A percentile compares a stretch with the other conserved stretches of the same genome.
phyloP scores from a whole-genome alignment of 2,797 vertebrate genomes.

The Cynodonichthys magdalenae region DNA sequence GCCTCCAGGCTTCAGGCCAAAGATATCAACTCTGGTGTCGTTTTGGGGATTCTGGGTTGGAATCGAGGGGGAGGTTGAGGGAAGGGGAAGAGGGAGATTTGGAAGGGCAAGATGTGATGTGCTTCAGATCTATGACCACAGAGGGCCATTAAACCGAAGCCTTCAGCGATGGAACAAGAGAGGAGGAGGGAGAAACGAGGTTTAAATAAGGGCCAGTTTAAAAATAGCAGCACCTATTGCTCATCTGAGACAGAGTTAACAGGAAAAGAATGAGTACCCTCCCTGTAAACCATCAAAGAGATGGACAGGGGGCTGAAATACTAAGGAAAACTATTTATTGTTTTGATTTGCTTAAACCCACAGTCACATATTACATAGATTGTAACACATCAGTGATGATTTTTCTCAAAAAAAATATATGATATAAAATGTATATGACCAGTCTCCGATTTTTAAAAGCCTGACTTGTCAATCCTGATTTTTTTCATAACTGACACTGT shows the following conservation, averaged over 20 bases:
- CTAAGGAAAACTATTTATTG: background rate
- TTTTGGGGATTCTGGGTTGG: background rate
- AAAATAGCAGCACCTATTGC: slow-evolving; percentile 80
- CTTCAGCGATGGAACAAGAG: slow-evolving; percentile 67
- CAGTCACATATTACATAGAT: slow-evolving; percentile 5
- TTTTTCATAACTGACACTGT: too few species aligned
- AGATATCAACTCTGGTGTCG: slow-evolving; percentile 13
- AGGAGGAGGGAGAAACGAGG: slow-evolving; percentile 30
- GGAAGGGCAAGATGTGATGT: slow-evolving; percentile 60
- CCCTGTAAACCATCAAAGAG: slow-evolving; percentile 46
- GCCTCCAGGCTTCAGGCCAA: slow-evolving; percentile 33
- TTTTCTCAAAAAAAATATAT: too few species aligned
- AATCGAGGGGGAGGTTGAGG: background rate
- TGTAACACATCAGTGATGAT: too few species aligned
- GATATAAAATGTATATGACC: too few species aligned
- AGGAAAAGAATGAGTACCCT: slow-evolving; percentile 69
- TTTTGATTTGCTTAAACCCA: slow-evolving; percentile 2
- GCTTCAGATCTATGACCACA: slow-evolving; percentile 65
- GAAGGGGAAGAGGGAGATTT: slow-evolving; percentile 42
- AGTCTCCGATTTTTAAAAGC: background rate
- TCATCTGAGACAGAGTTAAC: slow-evolving; percentile 76
- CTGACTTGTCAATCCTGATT: background rate
- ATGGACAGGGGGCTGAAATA: background rate
- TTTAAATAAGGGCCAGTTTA: slow-evolving; percentile 75
- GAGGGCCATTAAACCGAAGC: slow-evolving; percentile 78